Evolutionary conservation across 2,888 invertebrate species (phyloP), one percentile per base, ranked within the genome.

Genomic region (Rhimphoctona megacephalus): DNA sequence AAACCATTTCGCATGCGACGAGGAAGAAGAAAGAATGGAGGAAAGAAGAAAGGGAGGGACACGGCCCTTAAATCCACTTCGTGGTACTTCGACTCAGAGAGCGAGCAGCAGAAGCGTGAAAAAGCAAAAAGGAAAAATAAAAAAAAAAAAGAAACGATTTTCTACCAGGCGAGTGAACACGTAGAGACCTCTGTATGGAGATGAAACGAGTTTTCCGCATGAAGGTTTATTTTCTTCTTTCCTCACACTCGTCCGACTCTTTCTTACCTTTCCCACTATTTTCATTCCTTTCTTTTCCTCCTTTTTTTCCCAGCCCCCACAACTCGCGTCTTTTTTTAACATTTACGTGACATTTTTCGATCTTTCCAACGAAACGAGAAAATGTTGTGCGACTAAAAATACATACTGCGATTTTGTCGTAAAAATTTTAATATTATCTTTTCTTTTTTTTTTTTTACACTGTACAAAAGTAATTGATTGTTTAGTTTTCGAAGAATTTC

Each of bases 271-370:
- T 67, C 49, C 30, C 54, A 14, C 77, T 70, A 49, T 74, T 81
- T 78, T 43, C 66, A 46, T 67, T 67, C 19, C 43, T 46, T 25
- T 39, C 22, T 52, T 36, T 61, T 73, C 79, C 77, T 82, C 67
- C 36, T 78, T 67, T 76, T 81, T 22, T 54, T 36, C 14, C n/a
- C n/a, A 2, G 22, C 19, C 33, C n/a, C 72, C 19, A 14, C n/a
- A 33, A 19, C 52, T 73, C 54, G 22, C 52, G 54, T n/a, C 11
- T 61, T 61, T 61, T 30, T 6, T 30, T 61, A 17, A 14, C 61
- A 76, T 80, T 85, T 85, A 80, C 83, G 73, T 33, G 77, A 77
- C 81, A 72, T 66, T 85, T 87, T 83, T 85, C 77, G 85, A 79
- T 70, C 67, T 57, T 25, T n/a, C 36, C 69, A 52, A 36, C 25